These are phyloP conservation scores for Zosterops lateralis DNA, from an alignment of 2,113 vertebrate species.

Conservation along the genomic window DNA sequence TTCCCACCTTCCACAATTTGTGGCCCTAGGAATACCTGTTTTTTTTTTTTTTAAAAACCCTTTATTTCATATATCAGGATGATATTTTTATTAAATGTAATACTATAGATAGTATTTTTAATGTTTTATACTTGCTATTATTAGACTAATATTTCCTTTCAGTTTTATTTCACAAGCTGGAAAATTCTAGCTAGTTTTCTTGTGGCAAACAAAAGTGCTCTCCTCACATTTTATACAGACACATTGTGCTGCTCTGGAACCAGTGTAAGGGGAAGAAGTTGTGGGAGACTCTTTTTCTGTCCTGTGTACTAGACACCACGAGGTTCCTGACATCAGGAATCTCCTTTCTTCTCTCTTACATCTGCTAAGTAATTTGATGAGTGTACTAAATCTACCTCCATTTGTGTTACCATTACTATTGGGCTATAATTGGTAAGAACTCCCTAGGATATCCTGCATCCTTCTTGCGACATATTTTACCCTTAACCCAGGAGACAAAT, in stretches of 20 bases:
- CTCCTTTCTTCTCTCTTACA: neutral
- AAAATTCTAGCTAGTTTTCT: neutral
- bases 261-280: accelerated
- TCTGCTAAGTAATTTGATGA: neutral
- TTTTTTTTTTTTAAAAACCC: neutral
- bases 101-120: neutral
- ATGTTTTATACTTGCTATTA: neutral
- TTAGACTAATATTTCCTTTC: neutral
- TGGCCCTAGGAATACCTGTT: neutral
- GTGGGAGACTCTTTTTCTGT: neutral
- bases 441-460: conserved; percentile 42
- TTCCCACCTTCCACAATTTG: neutral
- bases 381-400: neutral
- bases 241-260: neutral
- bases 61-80: neutral
- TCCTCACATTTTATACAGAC: neutral
- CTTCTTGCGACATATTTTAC: conserved; percentile 21
- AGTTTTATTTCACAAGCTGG: neutral
- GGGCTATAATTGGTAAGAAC: neutral
- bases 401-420: neutral
- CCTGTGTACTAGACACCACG: neutral
- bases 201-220: neutral
- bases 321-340: neutral
- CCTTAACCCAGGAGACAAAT: conserved; percentile 5
- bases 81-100: neutral